These are phyloP conservation scores for Pediacus dermestoides DNA, from an alignment of 2,888 invertebrate genomes.

Conservation along the genomic window DNA sequence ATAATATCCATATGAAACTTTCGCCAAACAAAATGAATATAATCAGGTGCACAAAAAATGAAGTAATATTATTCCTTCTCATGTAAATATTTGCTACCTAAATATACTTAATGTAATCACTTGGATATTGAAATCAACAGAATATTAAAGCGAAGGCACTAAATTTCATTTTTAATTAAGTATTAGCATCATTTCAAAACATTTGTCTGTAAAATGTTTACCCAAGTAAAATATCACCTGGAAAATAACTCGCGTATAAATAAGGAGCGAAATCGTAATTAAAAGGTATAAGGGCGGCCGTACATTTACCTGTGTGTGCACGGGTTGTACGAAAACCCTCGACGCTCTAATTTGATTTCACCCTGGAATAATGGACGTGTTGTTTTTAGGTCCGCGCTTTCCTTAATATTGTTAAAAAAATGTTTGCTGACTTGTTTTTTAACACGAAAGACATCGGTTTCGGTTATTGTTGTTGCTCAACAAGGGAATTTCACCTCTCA, in stretches of 20 bases:
- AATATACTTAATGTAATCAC: no score
- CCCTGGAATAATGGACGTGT: constrained; percentile 29
- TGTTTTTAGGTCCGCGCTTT: constrained; percentile 24
- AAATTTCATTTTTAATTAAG: no score
- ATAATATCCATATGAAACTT: no score
- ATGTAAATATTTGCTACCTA: no score
- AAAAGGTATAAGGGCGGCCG: constrained; percentile 9
- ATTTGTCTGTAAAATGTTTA: no score
- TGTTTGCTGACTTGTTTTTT: constrained; percentile 24
- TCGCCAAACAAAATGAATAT: no score
- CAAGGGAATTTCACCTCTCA: no score
- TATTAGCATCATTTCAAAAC: no score
- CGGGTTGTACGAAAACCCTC: constrained; percentile 1
- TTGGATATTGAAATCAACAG: no score
- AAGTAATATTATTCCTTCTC: no score
- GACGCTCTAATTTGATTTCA: constrained; percentile 29
- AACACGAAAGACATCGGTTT: constrained; percentile 26
- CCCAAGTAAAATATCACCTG: constrained; percentile 5
- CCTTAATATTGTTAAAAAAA: constrained; percentile 31
- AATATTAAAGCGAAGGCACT: no score
- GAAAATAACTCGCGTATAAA: constrained; percentile 5
- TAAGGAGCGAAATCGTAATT: constrained; percentile 10
- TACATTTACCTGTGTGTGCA: constrained; percentile 3
- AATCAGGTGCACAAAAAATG: no score
- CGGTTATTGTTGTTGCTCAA: background rate